A percentile compares a stretch with the other conserved stretches of the same genome.
Conservation (phyloP, 2,888 invertebrate genomes). For the Metallyticus violacea region DNA sequence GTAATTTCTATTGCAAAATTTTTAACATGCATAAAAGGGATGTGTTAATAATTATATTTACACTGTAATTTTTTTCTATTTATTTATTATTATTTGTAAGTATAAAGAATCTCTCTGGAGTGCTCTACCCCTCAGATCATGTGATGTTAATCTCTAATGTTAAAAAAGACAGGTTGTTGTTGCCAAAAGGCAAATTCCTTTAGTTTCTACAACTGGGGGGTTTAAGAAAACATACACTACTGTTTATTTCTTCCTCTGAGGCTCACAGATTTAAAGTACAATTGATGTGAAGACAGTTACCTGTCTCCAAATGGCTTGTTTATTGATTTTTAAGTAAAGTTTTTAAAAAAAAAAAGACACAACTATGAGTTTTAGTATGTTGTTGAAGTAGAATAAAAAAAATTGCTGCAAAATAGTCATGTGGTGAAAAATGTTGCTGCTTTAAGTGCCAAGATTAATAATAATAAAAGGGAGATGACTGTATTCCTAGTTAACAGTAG, state of each 20-base stretch:
- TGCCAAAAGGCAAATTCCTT: neutral
- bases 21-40: neutral
- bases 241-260: neutral
- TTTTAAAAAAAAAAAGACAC: neutral
- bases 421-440: slow-evolving; percentile 19
- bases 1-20: slow-evolving; percentile 5
- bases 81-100: neutral
- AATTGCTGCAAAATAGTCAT: neutral
- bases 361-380: slow-evolving; percentile 15
- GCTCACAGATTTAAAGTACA: slow-evolving; percentile 29
- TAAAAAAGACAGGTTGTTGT: neutral
- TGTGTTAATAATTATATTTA: neutral
- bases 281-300: slow-evolving; percentile 22
- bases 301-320: slow-evolving; percentile 5
- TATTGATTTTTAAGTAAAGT: slow-evolving; percentile 6
- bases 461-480: slow-evolving; percentile 18
- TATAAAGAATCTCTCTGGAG: neutral
- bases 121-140: neutral
- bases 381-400: slow-evolving; percentile 10
- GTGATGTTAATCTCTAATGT: neutral
- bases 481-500: slow-evolving; percentile 20
- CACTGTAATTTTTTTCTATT: neutral
- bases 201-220: neutral
- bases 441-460: slow-evolving; percentile 26
- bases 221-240: neutral